Conservation (phyloP, 2,797 vertebrate genomes). For the Alosa sapidissima region DNA sequence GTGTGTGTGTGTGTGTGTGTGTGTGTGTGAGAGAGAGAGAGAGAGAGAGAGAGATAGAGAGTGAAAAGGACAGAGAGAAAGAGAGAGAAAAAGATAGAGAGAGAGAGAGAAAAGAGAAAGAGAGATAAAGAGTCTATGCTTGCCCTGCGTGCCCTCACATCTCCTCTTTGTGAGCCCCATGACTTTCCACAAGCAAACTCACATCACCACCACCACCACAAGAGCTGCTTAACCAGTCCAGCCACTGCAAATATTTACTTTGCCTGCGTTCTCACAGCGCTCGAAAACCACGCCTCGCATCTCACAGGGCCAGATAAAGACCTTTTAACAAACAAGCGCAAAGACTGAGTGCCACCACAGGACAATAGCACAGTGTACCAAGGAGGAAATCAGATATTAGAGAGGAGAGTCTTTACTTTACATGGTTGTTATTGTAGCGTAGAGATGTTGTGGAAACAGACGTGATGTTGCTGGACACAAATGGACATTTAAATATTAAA, state of each 20-base stretch:
- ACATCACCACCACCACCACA: background rate
- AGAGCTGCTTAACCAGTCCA: constrained; percentile 54
- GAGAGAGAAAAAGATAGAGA: background rate
- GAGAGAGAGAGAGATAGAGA: background rate
- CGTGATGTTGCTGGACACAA: background rate
- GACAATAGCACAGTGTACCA: background rate
- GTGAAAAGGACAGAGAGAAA: background rate
- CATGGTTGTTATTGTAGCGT: background rate
- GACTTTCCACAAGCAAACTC: background rate
- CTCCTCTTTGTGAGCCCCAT: background rate
- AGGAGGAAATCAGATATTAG: background rate
- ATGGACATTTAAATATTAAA: background rate
- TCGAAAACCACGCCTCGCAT: constrained; percentile 31
- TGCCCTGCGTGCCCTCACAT: background rate
- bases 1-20: background rate
- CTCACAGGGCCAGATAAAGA: background rate
- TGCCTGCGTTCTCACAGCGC: background rate
- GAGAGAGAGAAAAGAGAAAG: background rate
- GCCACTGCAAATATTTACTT: constrained; percentile 49
- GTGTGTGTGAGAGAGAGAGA: background rate
- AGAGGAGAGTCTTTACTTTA: background rate
- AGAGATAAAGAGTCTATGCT: background rate
- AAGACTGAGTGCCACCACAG: background rate
- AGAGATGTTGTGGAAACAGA: background rate
- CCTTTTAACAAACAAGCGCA: background rate